phyloP scores from a whole-genome alignment of 2,113 vertebrate species.

The Arvicanthis niloticus region DNA sequence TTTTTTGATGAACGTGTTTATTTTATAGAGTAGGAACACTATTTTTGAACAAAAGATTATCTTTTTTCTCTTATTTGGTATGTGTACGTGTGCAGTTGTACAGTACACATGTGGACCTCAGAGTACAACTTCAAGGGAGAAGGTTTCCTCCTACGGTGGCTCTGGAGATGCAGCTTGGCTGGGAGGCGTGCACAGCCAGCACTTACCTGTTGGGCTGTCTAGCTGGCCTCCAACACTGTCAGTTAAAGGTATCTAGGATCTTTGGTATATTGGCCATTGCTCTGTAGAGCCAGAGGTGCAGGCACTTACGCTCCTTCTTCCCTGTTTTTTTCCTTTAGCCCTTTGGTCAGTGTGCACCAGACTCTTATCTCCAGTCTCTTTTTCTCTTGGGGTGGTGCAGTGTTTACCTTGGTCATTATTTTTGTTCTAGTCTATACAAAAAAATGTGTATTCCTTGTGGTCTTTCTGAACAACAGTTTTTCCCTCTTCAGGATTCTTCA shows the following conservation, averaged over 20 bases:
- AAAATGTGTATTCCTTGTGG: background rate
- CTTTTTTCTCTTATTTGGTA: background rate
- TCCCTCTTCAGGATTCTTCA: background rate
- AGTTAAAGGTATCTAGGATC: background rate
- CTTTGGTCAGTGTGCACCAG: background rate
- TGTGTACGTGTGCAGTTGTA: background rate
- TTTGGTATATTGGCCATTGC: background rate
- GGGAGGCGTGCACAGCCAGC: background rate
- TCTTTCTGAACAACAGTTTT: background rate
- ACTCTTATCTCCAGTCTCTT: no score
- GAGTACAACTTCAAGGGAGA: background rate
- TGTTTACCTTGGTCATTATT: background rate
- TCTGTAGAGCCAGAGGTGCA: background rate
- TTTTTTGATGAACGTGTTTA: background rate
- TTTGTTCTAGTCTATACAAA: background rate
- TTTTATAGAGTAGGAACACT: background rate
- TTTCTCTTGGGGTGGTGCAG: background rate
- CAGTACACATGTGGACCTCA: background rate
- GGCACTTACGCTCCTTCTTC: fast-evolving
- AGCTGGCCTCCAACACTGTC: background rate
- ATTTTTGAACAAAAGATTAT: background rate
- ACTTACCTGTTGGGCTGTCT: background rate
- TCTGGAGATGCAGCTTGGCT: background rate
- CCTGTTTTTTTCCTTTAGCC: background rate
- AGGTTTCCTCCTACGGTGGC: background rate